Conservation (phyloP, 2,113 vertebrate genomes). For the Mesocricetus auratus region DNA sequence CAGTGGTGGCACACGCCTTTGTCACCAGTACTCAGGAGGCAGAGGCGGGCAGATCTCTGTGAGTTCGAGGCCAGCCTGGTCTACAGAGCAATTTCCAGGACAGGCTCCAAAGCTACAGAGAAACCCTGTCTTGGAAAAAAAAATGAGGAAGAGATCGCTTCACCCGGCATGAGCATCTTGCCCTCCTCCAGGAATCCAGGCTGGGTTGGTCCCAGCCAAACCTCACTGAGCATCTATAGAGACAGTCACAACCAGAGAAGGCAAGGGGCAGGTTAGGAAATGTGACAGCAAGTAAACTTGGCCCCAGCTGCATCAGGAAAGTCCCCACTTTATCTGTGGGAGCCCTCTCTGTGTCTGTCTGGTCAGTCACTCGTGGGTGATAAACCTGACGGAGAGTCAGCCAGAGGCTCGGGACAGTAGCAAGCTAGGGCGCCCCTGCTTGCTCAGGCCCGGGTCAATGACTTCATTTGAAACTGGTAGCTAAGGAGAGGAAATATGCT, state of each 20-base stretch:
- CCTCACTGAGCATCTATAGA: neutral
- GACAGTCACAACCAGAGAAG: too few species aligned
- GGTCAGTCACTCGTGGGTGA: fast-evolving
- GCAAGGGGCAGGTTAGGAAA: neutral
- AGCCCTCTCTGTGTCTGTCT: neutral
- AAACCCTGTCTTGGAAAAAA: too few species aligned
- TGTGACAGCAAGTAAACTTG: neutral
- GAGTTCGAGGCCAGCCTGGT: too few species aligned
- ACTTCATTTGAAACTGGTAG: neutral
- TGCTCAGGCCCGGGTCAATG: fast-evolving
- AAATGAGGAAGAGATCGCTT: too few species aligned
- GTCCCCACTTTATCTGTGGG: fast-evolving
- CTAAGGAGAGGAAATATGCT: neutral
- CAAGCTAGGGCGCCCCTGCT: fast-evolving
- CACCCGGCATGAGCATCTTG: fast-evolving
- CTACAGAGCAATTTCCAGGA: too few species aligned
- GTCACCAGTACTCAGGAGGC: too few species aligned
- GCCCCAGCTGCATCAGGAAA: neutral
- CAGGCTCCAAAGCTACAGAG: too few species aligned
- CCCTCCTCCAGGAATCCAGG: too few species aligned
- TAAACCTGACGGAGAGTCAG: neutral
- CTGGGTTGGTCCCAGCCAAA: neutral
- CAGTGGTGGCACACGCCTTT: too few species aligned
- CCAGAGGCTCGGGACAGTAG: neutral
- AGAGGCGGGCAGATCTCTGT: too few species aligned